Evolutionary conservation across 2,888 invertebrate species (phyloP), one percentile per base, ranked within the genome.

Genomic region (Venusia cambrica): DNA sequence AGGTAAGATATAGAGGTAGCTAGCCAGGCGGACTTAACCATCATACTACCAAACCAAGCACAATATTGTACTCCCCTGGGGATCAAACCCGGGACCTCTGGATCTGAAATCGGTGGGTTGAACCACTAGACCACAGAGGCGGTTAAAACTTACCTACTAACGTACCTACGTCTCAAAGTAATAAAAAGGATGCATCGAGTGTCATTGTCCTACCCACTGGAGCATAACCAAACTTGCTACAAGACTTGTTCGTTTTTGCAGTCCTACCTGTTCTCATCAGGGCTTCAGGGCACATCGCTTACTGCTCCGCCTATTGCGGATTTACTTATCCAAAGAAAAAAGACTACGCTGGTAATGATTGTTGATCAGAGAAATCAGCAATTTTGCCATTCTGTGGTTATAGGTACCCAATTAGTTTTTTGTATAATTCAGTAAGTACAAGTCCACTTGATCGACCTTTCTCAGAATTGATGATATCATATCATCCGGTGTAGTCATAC

Each of bases 141-240:
- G n/a, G n/a, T n/a, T n/a, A n/a, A n/a, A n/a, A n/a, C n/a, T n/a
- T n/a, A n/a, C n/a, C n/a, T n/a, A n/a, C n/a, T n/a, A n/a, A n/a
- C n/a, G n/a, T n/a, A n/a, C n/a, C n/a, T n/a, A n/a, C n/a, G n/a
- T n/a, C n/a, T n/a, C n/a, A n/a, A n/a, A n/a, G 10, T 15, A 33
- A 18, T 5, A 33, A 32, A 22, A 40, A 31, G 40, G 40, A 35
- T 19, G 26, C 22, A 12, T 9, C 16, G 3, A 14, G 53, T 75
- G 83, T 81, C 83, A 74, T 73, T 74, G 83, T 72, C 80, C 83
- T 75, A 66, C 50, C 72, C 74, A 73, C 60, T 72, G 67, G 71
- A 55, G 71, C 73, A 73, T 68, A 69, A 69, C 73, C 62, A 57
- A 48, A 52, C 59, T 54, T 38, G 41, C 38, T 45, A 30, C 42